phyloP scores from a whole-genome alignment of 2,797 vertebrate genomes.

The Enteromius argenteus region DNA sequence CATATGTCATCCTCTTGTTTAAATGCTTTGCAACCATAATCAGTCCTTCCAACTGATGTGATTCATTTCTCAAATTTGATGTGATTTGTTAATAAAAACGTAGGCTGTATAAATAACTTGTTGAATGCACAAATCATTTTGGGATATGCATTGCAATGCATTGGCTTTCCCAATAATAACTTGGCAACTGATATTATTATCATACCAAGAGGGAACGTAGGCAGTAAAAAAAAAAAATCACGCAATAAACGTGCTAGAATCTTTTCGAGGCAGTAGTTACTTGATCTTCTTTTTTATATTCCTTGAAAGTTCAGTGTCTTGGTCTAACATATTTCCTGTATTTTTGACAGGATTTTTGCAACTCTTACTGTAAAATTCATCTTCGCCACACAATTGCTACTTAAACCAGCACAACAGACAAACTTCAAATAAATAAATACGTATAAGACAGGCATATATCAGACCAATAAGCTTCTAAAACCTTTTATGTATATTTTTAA shows the following conservation, averaged over 20 bases:
- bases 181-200: neutral
- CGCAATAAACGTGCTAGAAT: neutral
- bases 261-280: neutral
- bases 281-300: neutral
- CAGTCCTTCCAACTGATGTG: too few species aligned
- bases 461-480: too few species aligned
- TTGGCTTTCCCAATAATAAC: neutral
- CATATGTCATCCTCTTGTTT: neutral
- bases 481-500: neutral
- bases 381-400: neutral
- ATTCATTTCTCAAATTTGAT: neutral
- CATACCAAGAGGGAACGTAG: neutral
- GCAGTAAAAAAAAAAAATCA: neutral
- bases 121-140: neutral
- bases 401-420: neutral
- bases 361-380: neutral
- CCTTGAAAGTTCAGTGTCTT: neutral
- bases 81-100: constrained; percentile 1
- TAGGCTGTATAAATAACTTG: neutral
- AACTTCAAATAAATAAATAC: neutral
- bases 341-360: neutral
- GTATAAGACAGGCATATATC: neutral
- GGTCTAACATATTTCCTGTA: neutral
- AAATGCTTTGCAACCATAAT: neutral
- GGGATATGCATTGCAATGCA: neutral